Evolutionary conservation across 2,888 invertebrate genomes (phyloP).

Genomic region (Drosophila barbarae): DNA sequence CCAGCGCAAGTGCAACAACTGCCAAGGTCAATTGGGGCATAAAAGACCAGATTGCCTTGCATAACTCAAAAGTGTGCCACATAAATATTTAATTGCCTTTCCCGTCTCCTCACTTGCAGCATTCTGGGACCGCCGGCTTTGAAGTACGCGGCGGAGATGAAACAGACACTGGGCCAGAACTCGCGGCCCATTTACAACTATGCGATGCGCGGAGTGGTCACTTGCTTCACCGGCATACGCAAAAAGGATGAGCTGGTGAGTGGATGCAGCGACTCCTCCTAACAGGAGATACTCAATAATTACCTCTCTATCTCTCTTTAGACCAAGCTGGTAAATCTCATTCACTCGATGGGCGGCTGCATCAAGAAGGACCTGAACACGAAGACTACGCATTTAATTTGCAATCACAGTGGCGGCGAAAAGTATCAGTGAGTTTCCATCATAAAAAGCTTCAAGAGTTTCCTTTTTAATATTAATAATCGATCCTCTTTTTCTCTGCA

Average conservation of each 20-base stretch:
- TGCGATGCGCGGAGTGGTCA: constrained; percentile 92
- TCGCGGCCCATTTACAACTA: constrained; percentile 91
- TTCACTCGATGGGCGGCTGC: constrained; percentile 98
- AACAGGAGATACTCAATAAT: background rate
- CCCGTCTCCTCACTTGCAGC: constrained; percentile 76
- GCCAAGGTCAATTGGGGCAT: constrained; percentile 69
- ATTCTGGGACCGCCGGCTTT: constrained; percentile 91
- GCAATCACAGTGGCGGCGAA: constrained; percentile 92
- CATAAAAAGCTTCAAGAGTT: too few relatives aligned
- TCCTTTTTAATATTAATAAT: background rate
- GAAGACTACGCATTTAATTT: constrained; percentile 95
- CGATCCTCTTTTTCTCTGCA: constrained; percentile 21
- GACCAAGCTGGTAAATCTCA: constrained; percentile 91
- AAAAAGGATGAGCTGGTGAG: constrained; percentile 92
- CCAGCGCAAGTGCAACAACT: constrained; percentile 32
- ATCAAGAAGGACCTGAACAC: constrained; percentile 93
- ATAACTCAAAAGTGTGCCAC: constrained; percentile 72
- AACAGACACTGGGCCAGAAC: constrained; percentile 86
- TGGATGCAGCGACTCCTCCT: constrained; percentile 21
- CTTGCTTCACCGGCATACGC: constrained; percentile 95
- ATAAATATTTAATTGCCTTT: constrained; percentile 67
- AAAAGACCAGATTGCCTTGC: constrained; percentile 62
- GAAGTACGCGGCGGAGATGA: constrained; percentile 86
- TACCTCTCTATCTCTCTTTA: constrained; percentile 79
- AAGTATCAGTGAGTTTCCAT: constrained; percentile 86